Base-by-base conservation (phyloP, 2,888 invertebrate genomes). In the Chaitophorus viminalis region DNA sequence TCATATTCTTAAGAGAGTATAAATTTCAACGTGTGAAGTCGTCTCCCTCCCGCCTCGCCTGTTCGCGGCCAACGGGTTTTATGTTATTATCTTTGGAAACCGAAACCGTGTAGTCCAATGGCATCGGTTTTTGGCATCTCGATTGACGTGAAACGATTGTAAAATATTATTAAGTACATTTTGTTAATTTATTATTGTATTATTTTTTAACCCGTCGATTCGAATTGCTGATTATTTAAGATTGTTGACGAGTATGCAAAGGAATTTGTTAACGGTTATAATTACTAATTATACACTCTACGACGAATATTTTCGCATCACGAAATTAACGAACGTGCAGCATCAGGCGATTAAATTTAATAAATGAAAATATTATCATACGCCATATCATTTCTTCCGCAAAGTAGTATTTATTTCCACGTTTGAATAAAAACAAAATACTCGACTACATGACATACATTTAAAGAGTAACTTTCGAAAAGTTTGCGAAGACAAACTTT, bases 1-100 rank as follows among this genome's bases (percentile, higher is more conserved):
- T 82, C 31, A 52, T 31, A 46, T 17, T 36, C 25, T 36, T n/a
- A 36, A 33, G 36, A 65, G 33, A 60, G 60, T 36, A 46, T 14
- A 46, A 46, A 46, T 46, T 60, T 78, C 54, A n/a, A 78, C 78
- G 79, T 36, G 79, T 65, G 60, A 79, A 65, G 79, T 65, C 36
- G n/a, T 79, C 17, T 36, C 17, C 36, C 8, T 60, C 6, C 65
- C 36, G 8, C 36, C 60, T 11, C 36, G 8, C 36, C 60, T 11
- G 60, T 25, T 65, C 60, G 8, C 17, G 18, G n/a, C 36, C 25
- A 65, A 79, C 79, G 79, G 36, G 78, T 65, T 65, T 65, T 33
- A 46, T 46, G 1, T 46, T 5, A 3, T 6, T 33, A n/a, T 78
- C 17, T 65, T 29, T 75, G n/a, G n/a, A 25, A 77, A 52, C 77